Evolutionary conservation across 2,113 vertebrate species (phyloP).

Genomic region (Psilopsiagon aurifrons): DNA sequence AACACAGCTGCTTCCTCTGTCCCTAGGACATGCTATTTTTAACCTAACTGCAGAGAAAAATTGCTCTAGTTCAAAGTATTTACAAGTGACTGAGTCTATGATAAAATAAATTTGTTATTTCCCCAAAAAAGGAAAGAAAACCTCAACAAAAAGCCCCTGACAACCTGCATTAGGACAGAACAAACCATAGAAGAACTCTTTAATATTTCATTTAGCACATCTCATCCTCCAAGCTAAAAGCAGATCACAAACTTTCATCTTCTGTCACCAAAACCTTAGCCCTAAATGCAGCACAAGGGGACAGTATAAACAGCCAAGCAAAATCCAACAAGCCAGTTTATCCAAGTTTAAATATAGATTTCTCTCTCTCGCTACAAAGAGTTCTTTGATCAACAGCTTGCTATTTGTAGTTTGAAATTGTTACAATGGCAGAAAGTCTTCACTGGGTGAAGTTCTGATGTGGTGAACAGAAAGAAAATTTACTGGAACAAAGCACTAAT

Average conservation of each 20-base stretch:
- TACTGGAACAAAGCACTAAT: background rate
- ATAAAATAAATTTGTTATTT: conserved; percentile 31
- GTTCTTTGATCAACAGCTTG: background rate
- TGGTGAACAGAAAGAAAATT: background rate
- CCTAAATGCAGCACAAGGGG: background rate
- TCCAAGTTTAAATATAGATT: background rate
- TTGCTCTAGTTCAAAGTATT: conserved; percentile 35
- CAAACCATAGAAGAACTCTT: conserved; percentile 1
- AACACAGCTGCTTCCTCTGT: conserved; percentile 58
- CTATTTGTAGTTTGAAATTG: background rate
- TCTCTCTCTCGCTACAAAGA: background rate
- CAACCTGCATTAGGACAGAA: conserved; percentile 7
- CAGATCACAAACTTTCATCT: conserved; percentile 3
- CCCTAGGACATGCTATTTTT: conserved; percentile 64
- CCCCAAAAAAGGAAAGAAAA: background rate
- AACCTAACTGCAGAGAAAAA: conserved; percentile 28
- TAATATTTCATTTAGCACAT: conserved; percentile 47
- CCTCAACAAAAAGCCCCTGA: background rate
- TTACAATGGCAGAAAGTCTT: background rate
- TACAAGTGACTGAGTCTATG: conserved; percentile 45
- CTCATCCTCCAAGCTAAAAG: conserved; percentile 39
- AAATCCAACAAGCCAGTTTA: background rate
- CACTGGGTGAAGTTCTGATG: background rate
- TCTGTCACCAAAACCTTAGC: background rate
- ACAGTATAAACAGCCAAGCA: background rate